Base-by-base conservation (phyloP, 2,113 vertebrate genomes). In the Leucoraja erinaceus region DNA sequence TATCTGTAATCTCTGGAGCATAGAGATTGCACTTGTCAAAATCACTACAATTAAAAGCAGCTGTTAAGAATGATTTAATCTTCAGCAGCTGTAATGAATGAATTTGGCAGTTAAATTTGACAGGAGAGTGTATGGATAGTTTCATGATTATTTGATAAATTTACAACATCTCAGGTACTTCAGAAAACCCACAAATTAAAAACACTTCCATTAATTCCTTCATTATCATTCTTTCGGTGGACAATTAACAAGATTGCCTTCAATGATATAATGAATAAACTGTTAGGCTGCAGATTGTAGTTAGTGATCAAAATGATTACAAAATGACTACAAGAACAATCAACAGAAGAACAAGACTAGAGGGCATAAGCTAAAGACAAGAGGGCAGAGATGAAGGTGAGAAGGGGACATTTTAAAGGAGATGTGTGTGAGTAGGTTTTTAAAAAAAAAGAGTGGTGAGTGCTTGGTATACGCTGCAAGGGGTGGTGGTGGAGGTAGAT, bases 21-120 rank as follows among this genome's bases (percentile, higher is more conserved):
- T 25, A 70, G 90, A 91, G 90, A 91, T 47, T 72, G 33, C 68
- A 72, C 38, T 91, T 91, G 66, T 72, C 66, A 72, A 91, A 25
- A 66, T 66, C 33, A 28, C 22, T 91, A 88, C 83, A 70, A 91
- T 70, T 91, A 72, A 72, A 20, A 90, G 20, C 88, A 90, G 63
- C 88, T 72, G 90, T 74, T 72, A 47, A 22, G 38, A 72, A 72
- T 28, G 5, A 18, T 22, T 47, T 22, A 91, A 91, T 91, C 90
- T 22, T 91, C 63, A 74, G 14, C 68, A 91, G 66, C 68, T 74
- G 66, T 12, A 10, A 47, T 91, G 86, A 68, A 68, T 90, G 61
- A 68, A 90, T 90, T 88, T 25, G 28, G 31, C 66, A 14, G 33
- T 38, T 31, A 72, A 72, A 91, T 72, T 12, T 8, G 22, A 74